These are phyloP conservation scores for Alitta virens DNA, from an alignment of 2,888 invertebrate genomes.

Conservation along the genomic window DNA sequence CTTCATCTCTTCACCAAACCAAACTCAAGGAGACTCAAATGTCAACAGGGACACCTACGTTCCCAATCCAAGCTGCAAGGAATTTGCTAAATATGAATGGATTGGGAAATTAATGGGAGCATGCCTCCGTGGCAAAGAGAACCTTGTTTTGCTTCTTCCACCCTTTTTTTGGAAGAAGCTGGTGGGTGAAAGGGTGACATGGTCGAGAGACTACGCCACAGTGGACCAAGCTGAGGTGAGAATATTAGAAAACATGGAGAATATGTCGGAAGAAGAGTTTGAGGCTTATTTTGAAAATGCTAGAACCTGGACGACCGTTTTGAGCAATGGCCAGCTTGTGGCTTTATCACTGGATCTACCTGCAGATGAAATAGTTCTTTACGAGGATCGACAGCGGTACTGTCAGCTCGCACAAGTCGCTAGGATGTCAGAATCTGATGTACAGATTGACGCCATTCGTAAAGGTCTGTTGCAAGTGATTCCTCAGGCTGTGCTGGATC, in stretches of 20 bases:
- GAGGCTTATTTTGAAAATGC: constrained; percentile 27
- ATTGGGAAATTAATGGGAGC: constrained; percentile 57
- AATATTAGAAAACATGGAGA: neutral
- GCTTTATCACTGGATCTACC: constrained; percentile 37
- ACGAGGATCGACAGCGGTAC: constrained; percentile 47
- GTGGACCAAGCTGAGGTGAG: constrained; percentile 53
- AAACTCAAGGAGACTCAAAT: constrained; percentile 46
- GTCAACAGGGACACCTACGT: constrained; percentile 51
- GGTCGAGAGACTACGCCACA: constrained; percentile 49
- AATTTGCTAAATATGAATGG: constrained; percentile 52
- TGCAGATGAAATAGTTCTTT: constrained; percentile 41
- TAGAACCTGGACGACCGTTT: constrained; percentile 33
- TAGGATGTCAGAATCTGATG: constrained; percentile 47
- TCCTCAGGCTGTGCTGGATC: constrained; percentile 51
- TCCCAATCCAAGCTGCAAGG: constrained; percentile 48
- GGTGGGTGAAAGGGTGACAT: constrained; percentile 47
- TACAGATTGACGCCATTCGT: constrained; percentile 49
- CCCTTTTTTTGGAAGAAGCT: constrained; percentile 55
- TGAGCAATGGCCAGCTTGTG: constrained; percentile 47
- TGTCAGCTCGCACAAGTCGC: constrained; percentile 41
- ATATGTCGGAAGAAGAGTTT: constrained; percentile 42
- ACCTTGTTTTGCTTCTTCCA: constrained; percentile 50
- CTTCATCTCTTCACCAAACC: constrained; percentile 55
- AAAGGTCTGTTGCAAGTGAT: constrained; percentile 50
- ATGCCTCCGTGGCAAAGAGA: constrained; percentile 54